phyloP scores from a whole-genome alignment of 2,888 invertebrate genomes.

The Limnephilus marmoratus region DNA sequence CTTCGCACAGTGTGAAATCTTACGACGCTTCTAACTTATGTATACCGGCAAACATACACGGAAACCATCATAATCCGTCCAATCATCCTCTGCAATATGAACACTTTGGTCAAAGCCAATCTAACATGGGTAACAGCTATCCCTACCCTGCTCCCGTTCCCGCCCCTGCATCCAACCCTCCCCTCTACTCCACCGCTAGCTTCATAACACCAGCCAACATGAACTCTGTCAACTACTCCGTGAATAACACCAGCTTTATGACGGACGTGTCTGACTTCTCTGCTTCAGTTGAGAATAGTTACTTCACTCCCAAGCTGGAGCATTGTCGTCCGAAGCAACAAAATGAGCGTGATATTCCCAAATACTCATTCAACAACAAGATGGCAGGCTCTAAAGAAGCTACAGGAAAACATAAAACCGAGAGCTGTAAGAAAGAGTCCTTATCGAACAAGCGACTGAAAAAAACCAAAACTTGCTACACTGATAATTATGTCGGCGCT shows the following conservation, averaged over 20 bases:
- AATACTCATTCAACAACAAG: slow-evolving; percentile 54
- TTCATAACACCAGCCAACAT: slow-evolving; percentile 50
- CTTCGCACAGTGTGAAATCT: slow-evolving; percentile 45
- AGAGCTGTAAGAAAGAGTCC: slow-evolving; percentile 58
- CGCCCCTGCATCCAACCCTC: slow-evolving; percentile 54
- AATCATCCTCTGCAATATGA: slow-evolving; percentile 57
- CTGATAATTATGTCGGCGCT: slow-evolving; percentile 24
- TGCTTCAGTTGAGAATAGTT: slow-evolving; percentile 55
- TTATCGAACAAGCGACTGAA: slow-evolving; percentile 58
- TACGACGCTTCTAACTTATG: slow-evolving; percentile 58
- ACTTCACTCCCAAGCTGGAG: slow-evolving; percentile 57
- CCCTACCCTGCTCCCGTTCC: slow-evolving; percentile 55
- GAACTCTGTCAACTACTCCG: slow-evolving; percentile 47
- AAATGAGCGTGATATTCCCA: slow-evolving; percentile 56
- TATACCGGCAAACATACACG: slow-evolving; percentile 34
- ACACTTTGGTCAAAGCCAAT: slow-evolving; percentile 58
- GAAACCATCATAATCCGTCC: slow-evolving; percentile 47
- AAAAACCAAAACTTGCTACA: slow-evolving; percentile 52
- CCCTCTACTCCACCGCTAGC: slow-evolving; percentile 48
- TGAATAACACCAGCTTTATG: slow-evolving; percentile 50
- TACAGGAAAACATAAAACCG: slow-evolving; percentile 51
- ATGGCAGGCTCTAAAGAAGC: slow-evolving; percentile 8
- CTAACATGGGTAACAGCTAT: slow-evolving; percentile 55
- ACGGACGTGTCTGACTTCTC: slow-evolving; percentile 57
- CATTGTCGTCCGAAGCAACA: slow-evolving; percentile 53